These are phyloP conservation scores for Spongilla lacustris DNA, from an alignment of 37 sponge, comb jelly and placozoan species.

Conservation along the genomic window DNA sequence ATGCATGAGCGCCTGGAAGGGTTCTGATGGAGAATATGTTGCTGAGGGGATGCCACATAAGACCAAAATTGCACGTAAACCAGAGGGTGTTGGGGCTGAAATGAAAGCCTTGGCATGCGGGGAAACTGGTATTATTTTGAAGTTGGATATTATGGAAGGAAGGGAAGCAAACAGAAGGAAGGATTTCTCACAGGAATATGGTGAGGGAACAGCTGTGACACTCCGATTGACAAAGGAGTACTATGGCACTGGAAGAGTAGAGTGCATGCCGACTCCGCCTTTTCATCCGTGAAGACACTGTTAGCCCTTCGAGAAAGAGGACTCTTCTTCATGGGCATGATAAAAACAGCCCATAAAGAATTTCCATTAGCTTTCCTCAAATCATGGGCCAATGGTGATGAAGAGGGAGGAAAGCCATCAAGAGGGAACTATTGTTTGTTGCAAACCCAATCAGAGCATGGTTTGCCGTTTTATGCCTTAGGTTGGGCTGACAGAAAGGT, in stretches of 20 bases:
- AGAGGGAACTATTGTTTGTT: background rate
- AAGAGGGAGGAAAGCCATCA: background rate
- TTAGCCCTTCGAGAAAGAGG: background rate
- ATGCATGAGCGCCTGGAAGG: background rate
- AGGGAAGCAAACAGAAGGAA: background rate
- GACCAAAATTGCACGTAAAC: background rate
- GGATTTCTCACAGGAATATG: background rate
- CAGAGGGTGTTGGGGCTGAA: background rate
- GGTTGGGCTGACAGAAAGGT: background rate
- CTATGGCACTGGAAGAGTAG: background rate
- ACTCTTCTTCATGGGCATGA: background rate
- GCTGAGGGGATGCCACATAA: background rate
- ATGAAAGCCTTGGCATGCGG: background rate
- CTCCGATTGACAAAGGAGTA: background rate
- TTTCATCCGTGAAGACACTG: background rate
- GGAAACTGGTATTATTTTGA: background rate
- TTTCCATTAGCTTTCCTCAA: background rate
- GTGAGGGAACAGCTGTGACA: background rate
- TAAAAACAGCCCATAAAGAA: background rate
- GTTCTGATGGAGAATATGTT: background rate
- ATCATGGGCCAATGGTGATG: background rate
- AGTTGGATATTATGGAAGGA: background rate
- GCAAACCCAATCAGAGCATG: background rate
- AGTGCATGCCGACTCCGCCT: background rate
- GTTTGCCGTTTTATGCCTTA: background rate